phyloP scores from a whole-genome alignment of 2,888 invertebrate species.

The Parnassius orleans region DNA sequence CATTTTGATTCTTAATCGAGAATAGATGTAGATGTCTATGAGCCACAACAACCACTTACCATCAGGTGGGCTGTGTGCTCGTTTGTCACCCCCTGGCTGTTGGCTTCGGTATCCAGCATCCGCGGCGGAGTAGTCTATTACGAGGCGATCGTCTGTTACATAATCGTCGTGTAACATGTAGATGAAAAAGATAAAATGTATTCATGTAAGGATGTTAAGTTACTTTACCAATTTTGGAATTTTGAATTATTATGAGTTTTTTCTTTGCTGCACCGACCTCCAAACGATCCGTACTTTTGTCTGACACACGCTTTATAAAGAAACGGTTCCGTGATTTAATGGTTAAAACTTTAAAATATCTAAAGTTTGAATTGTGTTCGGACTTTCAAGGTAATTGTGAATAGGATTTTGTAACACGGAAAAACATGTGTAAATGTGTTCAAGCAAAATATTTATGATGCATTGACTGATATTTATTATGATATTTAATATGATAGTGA shows the following conservation, averaged over 20 bases:
- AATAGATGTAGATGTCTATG: too few relatives aligned
- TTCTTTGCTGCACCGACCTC: conserved; percentile 10
- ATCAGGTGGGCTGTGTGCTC: too few relatives aligned
- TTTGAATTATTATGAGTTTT: conserved; percentile 3
- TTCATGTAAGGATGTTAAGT: neutral
- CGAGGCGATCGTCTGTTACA: neutral
- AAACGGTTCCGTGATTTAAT: conserved; percentile 19
- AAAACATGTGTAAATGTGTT: too few relatives aligned
- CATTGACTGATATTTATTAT: too few relatives aligned
- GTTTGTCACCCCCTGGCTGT: neutral
- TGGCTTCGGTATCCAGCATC: neutral
- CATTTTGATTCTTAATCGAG: too few relatives aligned
- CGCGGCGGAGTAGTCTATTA: neutral
- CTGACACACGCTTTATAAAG: neutral
- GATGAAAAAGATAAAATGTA: too few relatives aligned
- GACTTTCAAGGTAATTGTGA: neutral
- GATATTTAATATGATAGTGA: too few relatives aligned
- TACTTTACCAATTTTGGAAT: neutral
- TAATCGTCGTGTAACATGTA: too few relatives aligned
- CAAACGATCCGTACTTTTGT: conserved; percentile 6
- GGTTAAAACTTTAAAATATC: neutral
- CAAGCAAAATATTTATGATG: too few relatives aligned
- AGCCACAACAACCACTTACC: too few relatives aligned
- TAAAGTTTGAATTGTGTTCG: neutral
- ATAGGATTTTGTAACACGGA: too few relatives aligned